A percentile compares a stretch with the other conserved stretches of the same genome.
phyloP scores from a whole-genome alignment of 2,888 invertebrate genomes.

The Stegana nigrithorax region DNA sequence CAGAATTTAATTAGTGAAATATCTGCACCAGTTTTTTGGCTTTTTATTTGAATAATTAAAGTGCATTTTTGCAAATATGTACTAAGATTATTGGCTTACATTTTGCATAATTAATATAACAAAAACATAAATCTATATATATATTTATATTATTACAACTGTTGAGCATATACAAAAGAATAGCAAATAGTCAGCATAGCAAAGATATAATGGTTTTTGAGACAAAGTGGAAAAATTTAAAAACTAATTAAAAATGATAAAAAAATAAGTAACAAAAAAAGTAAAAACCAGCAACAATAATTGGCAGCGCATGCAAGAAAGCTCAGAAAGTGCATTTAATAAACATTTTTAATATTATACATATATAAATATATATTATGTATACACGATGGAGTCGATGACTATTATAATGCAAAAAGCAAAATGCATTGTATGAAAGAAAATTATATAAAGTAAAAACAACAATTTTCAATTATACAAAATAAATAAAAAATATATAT shows the following conservation, averaged over 20 bases:
- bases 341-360: conserved; percentile 29
- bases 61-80: conserved; percentile 15
- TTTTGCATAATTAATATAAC: conserved; percentile 13
- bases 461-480: conserved; percentile 33
- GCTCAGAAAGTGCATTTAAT: conserved; percentile 67
- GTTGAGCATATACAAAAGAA: conserved; percentile 40
- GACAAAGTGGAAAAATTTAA: conserved; percentile 17
- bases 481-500: conserved; percentile 36
- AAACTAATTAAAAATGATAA: conserved; percentile 20
- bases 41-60: conserved; percentile 13
- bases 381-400: no score
- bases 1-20: conserved; percentile 30
- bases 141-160: neutral
- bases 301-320: conserved; percentile 67
- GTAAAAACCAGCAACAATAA: conserved; percentile 63
- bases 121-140: conserved; percentile 17
- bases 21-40: neutral
- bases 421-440: conserved; percentile 28
- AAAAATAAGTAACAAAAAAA: conserved; percentile 32
- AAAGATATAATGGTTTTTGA: no score
- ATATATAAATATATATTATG: conserved; percentile 24
- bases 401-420: conserved; percentile 36
- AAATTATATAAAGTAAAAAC: conserved; percentile 32
- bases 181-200: conserved; percentile 30
- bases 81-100: neutral